Evolutionary conservation across 2,888 invertebrate genomes (phyloP), one percentile per base, ranked within the genome.

Genomic region (Seira ritae): DNA sequence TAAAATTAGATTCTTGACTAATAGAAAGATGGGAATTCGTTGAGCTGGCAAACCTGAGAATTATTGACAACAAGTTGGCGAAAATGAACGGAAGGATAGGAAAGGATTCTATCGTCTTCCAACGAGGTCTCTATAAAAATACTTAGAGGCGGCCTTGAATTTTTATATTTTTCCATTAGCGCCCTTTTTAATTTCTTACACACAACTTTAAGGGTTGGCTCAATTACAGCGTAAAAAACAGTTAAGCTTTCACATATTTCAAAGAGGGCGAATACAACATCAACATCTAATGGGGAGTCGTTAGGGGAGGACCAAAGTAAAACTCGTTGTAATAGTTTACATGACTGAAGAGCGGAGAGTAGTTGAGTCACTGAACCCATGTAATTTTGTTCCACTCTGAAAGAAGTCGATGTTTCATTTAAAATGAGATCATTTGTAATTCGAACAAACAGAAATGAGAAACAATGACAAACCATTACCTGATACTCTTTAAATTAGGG

Each of bases 351-450:
- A 15, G 84, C 20, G 4, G 69, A 15, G 0, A 88, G 22, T 1
- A 88, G 62, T 23, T 66, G 72, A 6, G 68, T 60, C 8, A 82
- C 78, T 4, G 84, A 84, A 6, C 88, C 88, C 50, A 86, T 77
- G 73, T 87, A 87, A 22, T 86, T 87, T 83, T 88, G 88, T 24
- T 87, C 86, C 2, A 88, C n/a, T n/a, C 88, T 88, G 66, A 15
- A 80, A 75, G 8, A 55, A n/a, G 23, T 42, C 4, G 62, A 24
- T 31, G 22, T 20, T 22, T 1, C 50, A 60, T 23, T 72, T n/a
- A n/a, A 10, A n/a, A n/a, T n/a, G n/a, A n/a, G n/a, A n/a, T n/a
- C n/a, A n/a, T n/a, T n/a, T n/a, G n/a, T n/a, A n/a, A n/a, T n/a
- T n/a, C n/a, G n/a, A n/a, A n/a, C n/a, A n/a, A n/a, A n/a, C n/a